These are phyloP conservation scores for Matsumyia berberina DNA, from an alignment of 2,888 invertebrate species.

Conservation along the genomic window DNA sequence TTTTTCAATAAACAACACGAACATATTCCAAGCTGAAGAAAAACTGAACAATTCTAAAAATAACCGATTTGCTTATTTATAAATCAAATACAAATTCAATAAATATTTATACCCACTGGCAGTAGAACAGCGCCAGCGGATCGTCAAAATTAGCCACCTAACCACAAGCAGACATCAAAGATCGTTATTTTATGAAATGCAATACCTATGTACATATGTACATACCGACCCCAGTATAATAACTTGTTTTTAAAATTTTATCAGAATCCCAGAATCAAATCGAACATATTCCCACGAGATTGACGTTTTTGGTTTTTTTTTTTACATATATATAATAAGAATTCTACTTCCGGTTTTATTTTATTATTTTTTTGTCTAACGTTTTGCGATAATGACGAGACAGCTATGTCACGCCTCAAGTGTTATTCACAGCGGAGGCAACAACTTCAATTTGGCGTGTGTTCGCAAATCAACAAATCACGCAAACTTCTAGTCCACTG, in stretches of 20 bases:
- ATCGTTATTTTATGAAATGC: no score
- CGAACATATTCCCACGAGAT: slow-evolving; percentile 4
- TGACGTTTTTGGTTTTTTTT: neutral
- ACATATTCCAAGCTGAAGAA: neutral
- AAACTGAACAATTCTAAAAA: neutral
- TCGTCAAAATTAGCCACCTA: no score
- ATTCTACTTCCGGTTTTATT: slow-evolving; percentile 31
- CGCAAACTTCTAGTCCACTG: slow-evolving; percentile 39
- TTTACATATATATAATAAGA: neutral
- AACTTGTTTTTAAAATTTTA: neutral
- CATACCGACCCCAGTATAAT: no score
- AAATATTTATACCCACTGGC: neutral
- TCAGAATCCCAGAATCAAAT: neutral
- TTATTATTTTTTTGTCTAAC: neutral
- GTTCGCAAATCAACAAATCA: slow-evolving; percentile 61
- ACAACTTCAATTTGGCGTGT: slow-evolving; percentile 44
- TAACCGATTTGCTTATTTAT: neutral
- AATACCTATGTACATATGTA: no score
- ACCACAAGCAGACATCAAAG: no score
- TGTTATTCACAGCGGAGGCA: slow-evolving; percentile 52
- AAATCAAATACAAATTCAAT: neutral
- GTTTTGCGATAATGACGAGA: slow-evolving; percentile 4
- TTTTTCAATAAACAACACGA: slow-evolving; percentile 5
- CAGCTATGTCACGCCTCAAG: slow-evolving; percentile 42
- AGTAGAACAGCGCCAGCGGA: no score